phyloP scores from a whole-genome alignment of 1,140 invertebrate species.

The Apocrypta bakeri region DNA sequence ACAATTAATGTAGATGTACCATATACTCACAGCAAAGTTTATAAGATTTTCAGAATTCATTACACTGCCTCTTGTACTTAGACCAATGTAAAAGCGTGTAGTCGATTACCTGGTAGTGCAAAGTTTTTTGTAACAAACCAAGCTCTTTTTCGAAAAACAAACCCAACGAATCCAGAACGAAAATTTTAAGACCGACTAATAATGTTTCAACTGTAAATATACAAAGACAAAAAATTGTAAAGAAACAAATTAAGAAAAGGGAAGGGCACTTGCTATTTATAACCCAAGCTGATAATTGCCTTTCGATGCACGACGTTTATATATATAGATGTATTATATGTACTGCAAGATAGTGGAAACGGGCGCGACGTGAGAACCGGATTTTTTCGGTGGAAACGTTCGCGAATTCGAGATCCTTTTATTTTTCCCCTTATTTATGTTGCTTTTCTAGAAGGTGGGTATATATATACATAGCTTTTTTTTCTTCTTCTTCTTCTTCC shows the following conservation, averaged over 20 bases:
- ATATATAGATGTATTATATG: background rate
- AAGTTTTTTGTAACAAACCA: too few species aligned
- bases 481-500: too few species aligned
- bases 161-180: too few species aligned
- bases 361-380: slow-evolving; percentile 32
- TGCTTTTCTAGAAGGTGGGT: background rate
- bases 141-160: too few species aligned
- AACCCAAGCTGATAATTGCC: slow-evolving; percentile 24
- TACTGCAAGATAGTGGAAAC: background rate
- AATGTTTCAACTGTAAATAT: too few species aligned
- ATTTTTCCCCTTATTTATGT: background rate
- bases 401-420: slow-evolving; percentile 1
- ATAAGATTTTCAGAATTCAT: slow-evolving; percentile 10
- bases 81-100: background rate
- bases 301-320: slow-evolving; percentile 33
- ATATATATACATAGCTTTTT: background rate
- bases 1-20: slow-evolving; percentile 18
- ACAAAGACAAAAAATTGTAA: background rate
- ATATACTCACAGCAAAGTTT: background rate
- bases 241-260: background rate
- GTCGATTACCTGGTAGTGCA: background rate
- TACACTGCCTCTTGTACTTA: background rate
- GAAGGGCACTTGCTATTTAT: slow-evolving; percentile 25
- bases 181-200: too few species aligned
- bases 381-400: slow-evolving; percentile 23